Percentiles rank a stretch among this genome's conserved stretches.
phyloP scores from a whole-genome alignment of 35 echinoderm and acorn worm species.

The Hemicentrotus pulcherrimus region DNA sequence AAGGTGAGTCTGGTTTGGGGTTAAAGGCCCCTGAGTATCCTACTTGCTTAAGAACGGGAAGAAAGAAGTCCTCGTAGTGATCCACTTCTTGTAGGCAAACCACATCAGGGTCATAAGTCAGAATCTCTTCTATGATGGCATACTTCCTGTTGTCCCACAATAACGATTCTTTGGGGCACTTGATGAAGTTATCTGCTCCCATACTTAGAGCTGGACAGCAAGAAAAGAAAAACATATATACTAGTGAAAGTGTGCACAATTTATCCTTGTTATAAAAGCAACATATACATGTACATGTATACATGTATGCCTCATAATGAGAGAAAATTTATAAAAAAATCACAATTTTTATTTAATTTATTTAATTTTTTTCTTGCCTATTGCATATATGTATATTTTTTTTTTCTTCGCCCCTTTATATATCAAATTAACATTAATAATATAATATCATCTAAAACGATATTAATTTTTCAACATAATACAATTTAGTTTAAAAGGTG shows the following conservation, averaged over 20 bases:
- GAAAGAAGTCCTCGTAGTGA: slow-evolving; percentile 90
- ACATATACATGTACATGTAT: too few species aligned
- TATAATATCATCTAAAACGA: too few species aligned
- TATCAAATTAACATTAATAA: too few species aligned
- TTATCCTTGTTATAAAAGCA: too few species aligned
- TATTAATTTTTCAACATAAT: too few species aligned
- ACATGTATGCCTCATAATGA: too few species aligned
- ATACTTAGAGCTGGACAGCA: slow-evolving; percentile 73
- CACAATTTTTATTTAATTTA: too few species aligned
- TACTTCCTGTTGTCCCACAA: slow-evolving; percentile 80
- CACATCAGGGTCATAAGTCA: slow-evolving; percentile 96
- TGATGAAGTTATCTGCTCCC: slow-evolving; percentile 95
- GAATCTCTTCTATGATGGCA: slow-evolving; percentile 83
- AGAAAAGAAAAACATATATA: slow-evolving; percentile 1
- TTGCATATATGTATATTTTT: too few species aligned
- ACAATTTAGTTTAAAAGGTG: too few species aligned
- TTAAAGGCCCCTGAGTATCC: slow-evolving; percentile 88
- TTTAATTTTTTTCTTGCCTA: too few species aligned
- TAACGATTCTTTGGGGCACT: slow-evolving; percentile 77
- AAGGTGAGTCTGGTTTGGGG: slow-evolving; percentile 93
- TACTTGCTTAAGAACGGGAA: slow-evolving; percentile 63
- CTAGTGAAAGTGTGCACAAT: neutral
- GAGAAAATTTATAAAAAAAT: too few species aligned
- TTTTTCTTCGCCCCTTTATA: too few species aligned
- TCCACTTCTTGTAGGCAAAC: slow-evolving; percentile 96